These are phyloP conservation scores for Odontomyia ornata DNA, from an alignment of 2,888 invertebrate species.

Conservation along the genomic window DNA sequence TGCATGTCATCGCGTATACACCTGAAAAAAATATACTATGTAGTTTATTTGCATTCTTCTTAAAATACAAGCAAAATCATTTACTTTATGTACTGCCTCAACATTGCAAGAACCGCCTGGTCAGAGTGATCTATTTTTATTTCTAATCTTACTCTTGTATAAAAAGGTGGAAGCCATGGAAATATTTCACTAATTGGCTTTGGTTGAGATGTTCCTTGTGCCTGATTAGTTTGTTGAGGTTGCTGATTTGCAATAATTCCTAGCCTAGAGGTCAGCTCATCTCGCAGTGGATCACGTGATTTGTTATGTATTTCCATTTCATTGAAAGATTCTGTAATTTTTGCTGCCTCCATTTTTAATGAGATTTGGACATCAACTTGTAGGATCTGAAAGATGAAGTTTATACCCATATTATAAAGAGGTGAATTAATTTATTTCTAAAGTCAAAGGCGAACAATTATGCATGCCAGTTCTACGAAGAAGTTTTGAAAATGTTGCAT, in stretches of 20 bases:
- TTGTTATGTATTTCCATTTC: neutral
- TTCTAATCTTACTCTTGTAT: neutral
- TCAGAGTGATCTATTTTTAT: neutral
- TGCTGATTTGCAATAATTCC: neutral
- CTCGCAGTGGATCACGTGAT: neutral
- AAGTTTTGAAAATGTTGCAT: no score
- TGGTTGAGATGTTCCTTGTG: neutral
- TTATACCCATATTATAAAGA: no score
- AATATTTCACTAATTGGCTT: neutral
- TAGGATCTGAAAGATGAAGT: no score
- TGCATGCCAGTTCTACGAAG: no score
- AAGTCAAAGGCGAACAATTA: no score
- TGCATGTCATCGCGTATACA: slow-evolving; percentile 11
- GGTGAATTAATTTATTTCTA: no score
- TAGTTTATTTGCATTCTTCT: neutral
- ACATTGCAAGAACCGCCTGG: neutral
- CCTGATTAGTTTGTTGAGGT: no score
- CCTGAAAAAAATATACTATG: slow-evolving; percentile 21
- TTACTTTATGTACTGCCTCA: neutral
- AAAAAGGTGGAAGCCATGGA: neutral
- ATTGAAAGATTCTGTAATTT: neutral
- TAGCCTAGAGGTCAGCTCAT: neutral
- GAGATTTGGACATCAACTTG: no score
- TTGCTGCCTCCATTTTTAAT: neutral
- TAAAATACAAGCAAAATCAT: neutral